Conservation (phyloP, 2,888 invertebrate genomes). For the Lasius fuliginosus region DNA sequence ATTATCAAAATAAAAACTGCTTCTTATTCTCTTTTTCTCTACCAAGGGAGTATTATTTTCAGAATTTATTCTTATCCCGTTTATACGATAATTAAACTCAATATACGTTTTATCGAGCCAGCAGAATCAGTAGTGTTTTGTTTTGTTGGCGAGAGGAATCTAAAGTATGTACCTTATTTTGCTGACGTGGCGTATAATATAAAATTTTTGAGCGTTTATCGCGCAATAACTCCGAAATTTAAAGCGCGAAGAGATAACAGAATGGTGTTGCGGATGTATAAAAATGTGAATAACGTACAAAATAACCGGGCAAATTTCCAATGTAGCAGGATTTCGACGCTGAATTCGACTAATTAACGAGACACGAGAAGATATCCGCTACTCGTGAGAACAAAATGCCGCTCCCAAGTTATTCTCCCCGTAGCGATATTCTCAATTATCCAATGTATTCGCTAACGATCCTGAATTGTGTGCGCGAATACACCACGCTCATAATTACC, state of each 20-base stretch:
- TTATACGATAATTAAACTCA: not conserved
- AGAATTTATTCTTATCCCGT: not conserved
- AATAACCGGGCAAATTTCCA: conserved; percentile 15
- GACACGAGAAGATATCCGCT: conserved; percentile 17
- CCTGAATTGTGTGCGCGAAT: conserved; percentile 66
- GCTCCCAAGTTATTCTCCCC: conserved; percentile 1
- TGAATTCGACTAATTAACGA: conserved; percentile 45
- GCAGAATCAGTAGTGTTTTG: not conserved
- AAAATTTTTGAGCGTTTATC: conserved; percentile 30
- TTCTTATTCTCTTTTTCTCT: not conserved
- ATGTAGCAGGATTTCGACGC: not conserved
- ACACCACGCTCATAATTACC: conserved; percentile 73
- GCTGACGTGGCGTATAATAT: not conserved
- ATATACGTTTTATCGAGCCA: not conserved
- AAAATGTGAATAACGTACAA: conserved; percentile 24
- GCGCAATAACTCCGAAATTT: conserved; percentile 19
- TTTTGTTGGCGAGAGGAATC: not conserved
- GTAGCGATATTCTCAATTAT: conserved; percentile 5
- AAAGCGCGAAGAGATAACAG: conserved; percentile 21
- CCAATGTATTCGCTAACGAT: conserved; percentile 43
- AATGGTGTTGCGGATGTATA: not conserved
- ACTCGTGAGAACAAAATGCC: conserved; percentile 30
- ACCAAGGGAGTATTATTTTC: not conserved
- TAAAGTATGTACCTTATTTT: conserved; percentile 23
- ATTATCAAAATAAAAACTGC: not conserved